A percentile compares a stretch with the other conserved stretches of the same genome.
Conservation (phyloP, 2,888 invertebrate species). For the Amphiduros pacificus region DNA sequence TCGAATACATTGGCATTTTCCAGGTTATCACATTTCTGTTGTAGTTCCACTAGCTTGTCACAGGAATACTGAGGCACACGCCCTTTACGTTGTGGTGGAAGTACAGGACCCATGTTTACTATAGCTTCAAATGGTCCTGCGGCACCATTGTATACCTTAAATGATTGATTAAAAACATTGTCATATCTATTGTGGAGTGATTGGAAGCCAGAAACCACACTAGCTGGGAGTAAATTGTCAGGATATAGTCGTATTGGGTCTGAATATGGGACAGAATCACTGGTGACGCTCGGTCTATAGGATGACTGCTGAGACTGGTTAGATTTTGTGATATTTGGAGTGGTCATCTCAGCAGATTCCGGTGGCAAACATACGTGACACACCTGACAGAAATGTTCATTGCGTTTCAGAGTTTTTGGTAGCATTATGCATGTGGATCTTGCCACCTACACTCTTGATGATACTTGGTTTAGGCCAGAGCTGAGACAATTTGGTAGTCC, state of each 20-base stretch:
- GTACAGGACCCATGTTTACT: constrained; percentile 10
- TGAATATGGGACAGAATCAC: too few relatives aligned
- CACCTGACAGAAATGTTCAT: too few relatives aligned
- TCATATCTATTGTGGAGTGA: background rate
- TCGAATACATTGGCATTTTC: constrained; percentile 7
- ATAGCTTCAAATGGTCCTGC: background rate
- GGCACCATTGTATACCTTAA: constrained; percentile 3
- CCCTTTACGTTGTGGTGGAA: constrained; percentile 21
- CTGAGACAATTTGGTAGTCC: background rate
- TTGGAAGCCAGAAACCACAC: background rate
- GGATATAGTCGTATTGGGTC: constrained; percentile 20
- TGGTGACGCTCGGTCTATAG: too few relatives aligned
- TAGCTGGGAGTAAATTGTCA: constrained; percentile 14
- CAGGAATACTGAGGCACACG: constrained; percentile 18
- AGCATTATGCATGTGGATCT: constrained; percentile 20
- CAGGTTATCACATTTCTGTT: constrained; percentile 16
- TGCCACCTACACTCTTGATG: constrained; percentile 17
- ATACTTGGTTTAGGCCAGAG: constrained; percentile 16
- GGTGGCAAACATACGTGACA: too few relatives aligned
- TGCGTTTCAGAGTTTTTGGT: constrained; percentile 17
- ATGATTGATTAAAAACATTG: constrained; percentile 1
- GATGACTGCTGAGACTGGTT: too few relatives aligned
- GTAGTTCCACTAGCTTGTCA: constrained; percentile 15
- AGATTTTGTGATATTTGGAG: too few relatives aligned
- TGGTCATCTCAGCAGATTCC: too few relatives aligned